These are phyloP conservation scores for Spilogale gracilis DNA, from an alignment of 2,113 vertebrate genomes.

Conservation along the genomic window DNA sequence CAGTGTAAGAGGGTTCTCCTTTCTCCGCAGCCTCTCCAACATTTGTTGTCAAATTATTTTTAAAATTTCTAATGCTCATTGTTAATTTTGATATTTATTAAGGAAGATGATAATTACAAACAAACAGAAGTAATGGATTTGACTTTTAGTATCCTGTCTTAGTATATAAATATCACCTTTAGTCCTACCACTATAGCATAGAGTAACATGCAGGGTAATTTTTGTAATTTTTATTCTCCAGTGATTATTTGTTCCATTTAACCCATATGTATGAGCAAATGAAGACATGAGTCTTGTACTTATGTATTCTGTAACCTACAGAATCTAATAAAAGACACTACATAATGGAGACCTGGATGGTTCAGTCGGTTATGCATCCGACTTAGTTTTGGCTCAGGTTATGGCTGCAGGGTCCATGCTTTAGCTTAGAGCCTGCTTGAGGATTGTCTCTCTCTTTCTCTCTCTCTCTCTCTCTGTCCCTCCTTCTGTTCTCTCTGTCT, in stretches of 20 bases:
- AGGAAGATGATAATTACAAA: not conserved
- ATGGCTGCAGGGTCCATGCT: not conserved
- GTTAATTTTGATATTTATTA: not conserved
- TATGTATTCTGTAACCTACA: not conserved
- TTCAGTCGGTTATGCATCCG: not conserved
- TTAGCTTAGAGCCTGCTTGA: not conserved
- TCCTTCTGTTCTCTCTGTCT: not conserved
- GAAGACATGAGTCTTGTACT: not conserved
- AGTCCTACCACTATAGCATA: not conserved
- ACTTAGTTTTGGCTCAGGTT: not conserved
- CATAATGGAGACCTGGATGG: not conserved
- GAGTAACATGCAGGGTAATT: not conserved
- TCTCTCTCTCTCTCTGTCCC: not conserved
- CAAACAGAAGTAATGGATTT: not conserved
- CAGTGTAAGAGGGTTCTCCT: too few relatives aligned
- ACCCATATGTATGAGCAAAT: not conserved
- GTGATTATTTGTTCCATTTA: not conserved
- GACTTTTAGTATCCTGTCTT: not conserved
- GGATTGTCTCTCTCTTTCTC: not conserved
- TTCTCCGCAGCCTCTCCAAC: too few relatives aligned
- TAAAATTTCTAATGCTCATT: not conserved
- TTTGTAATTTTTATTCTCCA: not conserved
- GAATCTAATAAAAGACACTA: not conserved
- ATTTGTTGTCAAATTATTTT: not conserved
- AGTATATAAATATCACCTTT: not conserved